Conservation (phyloP, 2,797 vertebrate genomes). For the Antrozous pallidus region DNA sequence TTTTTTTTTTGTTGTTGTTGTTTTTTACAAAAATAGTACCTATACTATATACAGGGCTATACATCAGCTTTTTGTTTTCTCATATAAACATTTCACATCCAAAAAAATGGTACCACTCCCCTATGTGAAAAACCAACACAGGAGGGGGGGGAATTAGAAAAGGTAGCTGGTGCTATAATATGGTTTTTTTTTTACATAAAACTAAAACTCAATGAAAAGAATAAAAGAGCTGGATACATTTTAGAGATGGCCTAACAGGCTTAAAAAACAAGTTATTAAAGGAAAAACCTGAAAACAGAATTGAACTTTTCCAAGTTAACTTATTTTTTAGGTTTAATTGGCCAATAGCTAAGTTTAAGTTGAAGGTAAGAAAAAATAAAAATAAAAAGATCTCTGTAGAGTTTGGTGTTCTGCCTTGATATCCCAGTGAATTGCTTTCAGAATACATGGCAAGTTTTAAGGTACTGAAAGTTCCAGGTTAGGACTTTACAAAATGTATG, state of each 20-base stretch:
- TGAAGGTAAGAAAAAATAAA: neutral
- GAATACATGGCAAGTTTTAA: constrained; percentile 54
- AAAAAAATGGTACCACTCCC: constrained; percentile 78
- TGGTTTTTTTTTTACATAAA: constrained; percentile 80
- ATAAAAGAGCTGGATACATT: constrained; percentile 67
- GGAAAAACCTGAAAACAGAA: constrained; percentile 36
- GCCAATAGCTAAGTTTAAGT: constrained; percentile 31
- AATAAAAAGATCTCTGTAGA: constrained; percentile 3
- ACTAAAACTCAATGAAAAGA: constrained; percentile 70
- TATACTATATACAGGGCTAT: constrained; percentile 86
- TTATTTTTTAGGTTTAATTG: constrained; percentile 34
- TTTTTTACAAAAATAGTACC: constrained; percentile 89
- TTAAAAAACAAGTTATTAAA: constrained; percentile 53
- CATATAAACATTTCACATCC: constrained; percentile 79
- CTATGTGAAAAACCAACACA: constrained; percentile 62
- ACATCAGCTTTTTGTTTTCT: constrained; percentile 79
- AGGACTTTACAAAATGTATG: constrained; percentile 41
- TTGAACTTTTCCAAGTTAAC: constrained; percentile 42
- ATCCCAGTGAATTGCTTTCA: constrained; percentile 42
- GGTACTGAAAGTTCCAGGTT: constrained; percentile 50
- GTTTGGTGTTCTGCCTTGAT: constrained; percentile 38
- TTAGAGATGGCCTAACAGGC: constrained; percentile 24
- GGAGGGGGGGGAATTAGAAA: constrained; percentile 55
- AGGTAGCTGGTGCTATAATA: constrained; percentile 74
- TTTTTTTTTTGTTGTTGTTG: constrained; percentile 44